Evolutionary conservation across 2,888 invertebrate genomes (phyloP).

Genomic region (Girardia tigrina): DNA sequence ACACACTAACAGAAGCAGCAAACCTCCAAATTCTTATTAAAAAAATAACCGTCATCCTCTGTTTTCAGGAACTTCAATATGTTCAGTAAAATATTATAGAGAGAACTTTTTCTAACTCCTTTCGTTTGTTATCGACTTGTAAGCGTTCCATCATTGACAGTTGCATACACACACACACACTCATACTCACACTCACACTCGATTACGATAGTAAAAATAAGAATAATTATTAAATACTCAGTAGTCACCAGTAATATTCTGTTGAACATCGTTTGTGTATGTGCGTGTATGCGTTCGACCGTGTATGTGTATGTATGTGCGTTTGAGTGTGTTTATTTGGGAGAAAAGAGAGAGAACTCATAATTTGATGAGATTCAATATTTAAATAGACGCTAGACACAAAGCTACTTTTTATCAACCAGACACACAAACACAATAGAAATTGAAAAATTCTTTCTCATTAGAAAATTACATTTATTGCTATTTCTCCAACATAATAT

Average conservation of each 20-base stretch:
- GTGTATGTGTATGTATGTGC: too few relatives aligned
- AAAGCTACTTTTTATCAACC: conserved; percentile 9
- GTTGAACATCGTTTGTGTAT: neutral
- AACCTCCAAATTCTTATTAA: neutral
- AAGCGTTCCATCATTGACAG: neutral
- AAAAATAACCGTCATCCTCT: neutral
- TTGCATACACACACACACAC: neutral
- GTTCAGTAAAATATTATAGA: neutral
- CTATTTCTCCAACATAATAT: conserved; percentile 16
- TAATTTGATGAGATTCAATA: neutral
- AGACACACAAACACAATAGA: conserved; percentile 6
- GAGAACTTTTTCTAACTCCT: conserved; percentile 20
- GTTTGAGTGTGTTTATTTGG: too few relatives aligned
- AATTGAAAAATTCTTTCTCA: conserved; percentile 19
- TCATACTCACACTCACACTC: neutral
- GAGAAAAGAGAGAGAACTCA: conserved; percentile 16
- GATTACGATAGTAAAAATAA: neutral
- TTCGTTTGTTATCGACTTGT: neutral
- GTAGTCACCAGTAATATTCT: neutral
- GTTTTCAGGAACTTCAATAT: neutral
- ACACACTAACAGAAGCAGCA: conserved; percentile 19
- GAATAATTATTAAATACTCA: conserved; percentile 10
- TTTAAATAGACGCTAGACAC: neutral
- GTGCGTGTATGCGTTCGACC: neutral
- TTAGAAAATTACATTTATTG: conserved; percentile 18